Evolutionary conservation across 2,888 invertebrate genomes (phyloP).

Genomic region (Salticus scenicus): DNA sequence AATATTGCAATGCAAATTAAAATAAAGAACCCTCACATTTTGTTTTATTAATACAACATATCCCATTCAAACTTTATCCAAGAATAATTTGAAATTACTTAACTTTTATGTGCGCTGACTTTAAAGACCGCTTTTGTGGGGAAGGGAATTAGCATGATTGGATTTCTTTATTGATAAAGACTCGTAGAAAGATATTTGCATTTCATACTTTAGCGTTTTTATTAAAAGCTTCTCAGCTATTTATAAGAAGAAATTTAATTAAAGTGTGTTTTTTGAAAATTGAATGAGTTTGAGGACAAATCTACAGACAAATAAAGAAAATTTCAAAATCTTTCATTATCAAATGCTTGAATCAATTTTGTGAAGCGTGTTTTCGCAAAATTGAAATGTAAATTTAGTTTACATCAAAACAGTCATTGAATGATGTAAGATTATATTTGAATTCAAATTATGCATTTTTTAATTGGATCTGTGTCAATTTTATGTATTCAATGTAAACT

Average conservation of each 20-base stretch:
- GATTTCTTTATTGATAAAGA: not conserved
- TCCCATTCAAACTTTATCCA: no score
- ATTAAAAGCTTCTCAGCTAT: not conserved
- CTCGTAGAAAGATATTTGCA: not conserved
- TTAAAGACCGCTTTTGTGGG: not conserved
- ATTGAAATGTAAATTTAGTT: not conserved
- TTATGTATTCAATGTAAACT: no score
- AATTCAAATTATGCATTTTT: no score
- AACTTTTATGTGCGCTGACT: not conserved
- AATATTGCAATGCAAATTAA: no score
- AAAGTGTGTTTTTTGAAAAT: not conserved
- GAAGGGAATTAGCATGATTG: not conserved
- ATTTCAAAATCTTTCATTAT: not conserved
- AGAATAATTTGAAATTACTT: not conserved
- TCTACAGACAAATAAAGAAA: no score
- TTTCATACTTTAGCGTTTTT: not conserved
- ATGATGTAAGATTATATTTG: no score
- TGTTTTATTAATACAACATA: no score
- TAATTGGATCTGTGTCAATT: no score
- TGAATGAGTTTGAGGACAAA: not conserved
- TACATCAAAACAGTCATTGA: not conserved
- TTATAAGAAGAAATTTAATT: not conserved
- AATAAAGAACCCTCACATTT: no score
- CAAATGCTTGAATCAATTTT: not conserved
- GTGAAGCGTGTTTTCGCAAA: not conserved